Conservation (phyloP, 1,140 invertebrate species). For the Leptonema lineaticorne region DNA sequence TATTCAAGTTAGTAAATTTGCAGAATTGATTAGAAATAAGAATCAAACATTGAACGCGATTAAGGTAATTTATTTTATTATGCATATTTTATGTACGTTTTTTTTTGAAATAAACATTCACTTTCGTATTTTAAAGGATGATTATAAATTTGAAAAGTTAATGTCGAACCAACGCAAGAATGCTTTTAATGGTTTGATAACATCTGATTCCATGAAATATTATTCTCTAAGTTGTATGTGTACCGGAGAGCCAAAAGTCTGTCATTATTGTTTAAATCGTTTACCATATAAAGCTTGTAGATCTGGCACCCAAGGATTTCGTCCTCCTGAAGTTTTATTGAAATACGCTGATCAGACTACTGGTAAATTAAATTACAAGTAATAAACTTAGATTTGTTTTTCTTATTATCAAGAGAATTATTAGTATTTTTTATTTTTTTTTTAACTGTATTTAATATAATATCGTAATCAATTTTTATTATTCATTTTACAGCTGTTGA, state of each 20-base stretch:
- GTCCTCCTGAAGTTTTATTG: conserved; percentile 85
- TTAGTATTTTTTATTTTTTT: conserved; percentile 11
- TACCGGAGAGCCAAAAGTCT: conserved; percentile 65
- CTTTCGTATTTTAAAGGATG: too few relatives aligned
- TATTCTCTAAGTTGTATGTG: too few relatives aligned
- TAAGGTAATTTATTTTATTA: not conserved
- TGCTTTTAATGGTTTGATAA: too few relatives aligned
- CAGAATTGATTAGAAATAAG: not conserved
- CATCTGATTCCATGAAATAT: too few relatives aligned
- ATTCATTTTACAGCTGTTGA: conserved; percentile 77
- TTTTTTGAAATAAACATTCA: too few relatives aligned
- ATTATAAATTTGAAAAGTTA: too few relatives aligned
- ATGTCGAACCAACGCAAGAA: too few relatives aligned
- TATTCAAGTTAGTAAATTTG: not conserved
- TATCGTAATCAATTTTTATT: conserved; percentile 28
- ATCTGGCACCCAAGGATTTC: conserved; percentile 88
- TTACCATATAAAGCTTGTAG: conserved; percentile 68
- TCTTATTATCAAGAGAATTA: conserved; percentile 1
- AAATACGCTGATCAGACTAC: conserved; percentile 74
- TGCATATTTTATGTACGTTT: too few relatives aligned
- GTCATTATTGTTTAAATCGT: conserved; percentile 62
- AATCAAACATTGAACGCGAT: not conserved
- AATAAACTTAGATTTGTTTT: not conserved
- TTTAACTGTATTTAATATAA: conserved; percentile 5
- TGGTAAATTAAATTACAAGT: conserved; percentile 51